phyloP scores from a whole-genome alignment of 2,113 vertebrate species.

The Channa maculata region DNA sequence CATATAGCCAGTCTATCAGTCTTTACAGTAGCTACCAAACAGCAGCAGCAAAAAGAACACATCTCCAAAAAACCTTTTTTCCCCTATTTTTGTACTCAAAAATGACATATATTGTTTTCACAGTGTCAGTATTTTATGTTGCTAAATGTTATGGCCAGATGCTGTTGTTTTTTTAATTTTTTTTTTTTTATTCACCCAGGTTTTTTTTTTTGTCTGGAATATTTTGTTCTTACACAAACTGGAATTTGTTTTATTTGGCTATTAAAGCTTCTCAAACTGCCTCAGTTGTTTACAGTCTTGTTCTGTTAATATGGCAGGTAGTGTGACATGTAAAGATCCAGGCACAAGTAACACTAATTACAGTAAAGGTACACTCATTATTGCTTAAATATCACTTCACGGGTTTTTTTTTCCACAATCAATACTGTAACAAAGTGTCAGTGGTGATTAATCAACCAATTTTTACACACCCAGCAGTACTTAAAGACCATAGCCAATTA shows the following conservation, averaged over 20 bases:
- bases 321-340: not conserved
- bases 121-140: slow-evolving; percentile 7
- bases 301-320: not conserved
- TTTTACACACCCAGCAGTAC: slow-evolving; percentile 34
- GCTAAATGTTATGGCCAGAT: not conserved
- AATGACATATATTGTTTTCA: slow-evolving; percentile 21
- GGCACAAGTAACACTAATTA: slow-evolving; percentile 6
- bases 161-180: not conserved
- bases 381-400: slow-evolving; percentile 31
- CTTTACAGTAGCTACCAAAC: slow-evolving; percentile 23
- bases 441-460: slow-evolving; percentile 33
- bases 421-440: slow-evolving; percentile 28
- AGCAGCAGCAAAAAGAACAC: slow-evolving; percentile 33
- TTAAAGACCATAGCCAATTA: slow-evolving; percentile 21
- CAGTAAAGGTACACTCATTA: slow-evolving; percentile 5
- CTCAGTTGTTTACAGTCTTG: not conserved
- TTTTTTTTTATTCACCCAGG: slow-evolving; percentile 16
- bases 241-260: slow-evolving; percentile 64
- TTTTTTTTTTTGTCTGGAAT: slow-evolving; percentile 32
- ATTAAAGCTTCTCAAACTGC: slow-evolving; percentile 59
- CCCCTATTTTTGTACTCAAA: slow-evolving; percentile 75
- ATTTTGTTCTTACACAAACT: slow-evolving; percentile 40
- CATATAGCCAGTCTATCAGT: not conserved
- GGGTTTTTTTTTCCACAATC: slow-evolving; percentile 22
- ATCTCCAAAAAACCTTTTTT: slow-evolving; percentile 36